phyloP scores from a whole-genome alignment of 2,797 vertebrate species.

The Hyperoplus immaculatus region DNA sequence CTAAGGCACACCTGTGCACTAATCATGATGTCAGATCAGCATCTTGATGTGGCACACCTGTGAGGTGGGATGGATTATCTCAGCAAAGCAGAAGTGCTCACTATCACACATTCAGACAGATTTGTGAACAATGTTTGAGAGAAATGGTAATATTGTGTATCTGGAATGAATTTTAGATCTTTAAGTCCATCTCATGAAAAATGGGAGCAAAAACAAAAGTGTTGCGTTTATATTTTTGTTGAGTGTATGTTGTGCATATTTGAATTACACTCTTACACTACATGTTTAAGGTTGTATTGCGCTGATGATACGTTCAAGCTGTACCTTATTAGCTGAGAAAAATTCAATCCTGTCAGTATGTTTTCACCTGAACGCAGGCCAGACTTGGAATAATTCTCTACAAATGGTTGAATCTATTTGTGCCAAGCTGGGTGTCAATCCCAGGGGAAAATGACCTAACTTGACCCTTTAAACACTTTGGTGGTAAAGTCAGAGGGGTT shows the following conservation, averaged over 20 bases:
- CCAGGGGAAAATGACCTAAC: neutral
- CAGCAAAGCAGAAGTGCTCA: too few species aligned
- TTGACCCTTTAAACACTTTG: conserved; percentile 16
- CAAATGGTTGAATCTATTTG: neutral
- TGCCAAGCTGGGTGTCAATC: neutral
- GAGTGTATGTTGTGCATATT: neutral
- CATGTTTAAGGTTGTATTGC: neutral
- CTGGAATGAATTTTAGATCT: too few species aligned
- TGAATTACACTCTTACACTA: neutral
- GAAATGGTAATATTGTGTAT: too few species aligned
- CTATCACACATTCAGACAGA: too few species aligned
- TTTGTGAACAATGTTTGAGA: too few species aligned
- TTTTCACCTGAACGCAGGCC: conserved; percentile 25
- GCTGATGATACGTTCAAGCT: neutral
- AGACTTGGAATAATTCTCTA: neutral
- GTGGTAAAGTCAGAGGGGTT: neutral
- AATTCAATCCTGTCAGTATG: conserved; percentile 8
- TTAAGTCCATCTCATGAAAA: too few species aligned
- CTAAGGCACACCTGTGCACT: too few species aligned
- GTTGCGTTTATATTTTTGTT: too few species aligned
- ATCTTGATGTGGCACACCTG: too few species aligned
- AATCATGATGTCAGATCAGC: too few species aligned
- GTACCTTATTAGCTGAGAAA: neutral
- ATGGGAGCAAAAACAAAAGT: too few species aligned
- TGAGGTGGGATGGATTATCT: too few species aligned